Evolutionary conservation across 1,140 invertebrate species (phyloP).

Genomic region (Papilio machaon): DNA sequence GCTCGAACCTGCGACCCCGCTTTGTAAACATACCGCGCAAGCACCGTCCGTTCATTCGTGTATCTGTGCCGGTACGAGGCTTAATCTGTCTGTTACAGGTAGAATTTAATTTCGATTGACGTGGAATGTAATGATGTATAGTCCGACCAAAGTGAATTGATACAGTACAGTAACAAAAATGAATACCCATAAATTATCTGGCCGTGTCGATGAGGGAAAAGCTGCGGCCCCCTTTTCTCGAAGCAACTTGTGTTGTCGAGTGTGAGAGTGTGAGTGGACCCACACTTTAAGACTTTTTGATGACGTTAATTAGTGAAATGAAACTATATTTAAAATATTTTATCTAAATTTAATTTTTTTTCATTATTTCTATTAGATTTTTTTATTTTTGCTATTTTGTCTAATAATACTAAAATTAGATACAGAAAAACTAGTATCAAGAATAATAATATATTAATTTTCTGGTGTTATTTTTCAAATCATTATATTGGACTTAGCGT

Average conservation of each 20-base stretch:
- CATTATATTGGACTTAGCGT: neutral
- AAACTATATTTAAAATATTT: too few species aligned
- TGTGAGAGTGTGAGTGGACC: too few species aligned
- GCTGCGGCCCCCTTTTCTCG: too few species aligned
- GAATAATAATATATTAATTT: neutral
- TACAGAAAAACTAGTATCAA: neutral
- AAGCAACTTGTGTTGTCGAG: too few species aligned
- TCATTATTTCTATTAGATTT: too few species aligned
- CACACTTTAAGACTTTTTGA: too few species aligned
- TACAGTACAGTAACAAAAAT: neutral
- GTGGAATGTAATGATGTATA: constrained; percentile 3
- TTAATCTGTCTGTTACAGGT: constrained; percentile 26
- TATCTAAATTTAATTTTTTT: too few species aligned
- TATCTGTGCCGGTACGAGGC: neutral
- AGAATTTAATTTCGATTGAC: constrained; percentile 27
- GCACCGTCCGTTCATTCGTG: neutral
- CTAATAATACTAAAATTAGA: neutral
- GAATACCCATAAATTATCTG: too few species aligned
- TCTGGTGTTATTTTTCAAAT: neutral
- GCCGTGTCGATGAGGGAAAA: too few species aligned
- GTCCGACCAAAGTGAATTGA: neutral
- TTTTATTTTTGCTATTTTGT: neutral
- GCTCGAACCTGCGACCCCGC: neutral
- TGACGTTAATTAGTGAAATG: too few species aligned
- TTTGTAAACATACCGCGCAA: constrained; percentile 7